phyloP scores from a whole-genome alignment of 1,140 invertebrate species.

The Pachypeltis micranthus region DNA sequence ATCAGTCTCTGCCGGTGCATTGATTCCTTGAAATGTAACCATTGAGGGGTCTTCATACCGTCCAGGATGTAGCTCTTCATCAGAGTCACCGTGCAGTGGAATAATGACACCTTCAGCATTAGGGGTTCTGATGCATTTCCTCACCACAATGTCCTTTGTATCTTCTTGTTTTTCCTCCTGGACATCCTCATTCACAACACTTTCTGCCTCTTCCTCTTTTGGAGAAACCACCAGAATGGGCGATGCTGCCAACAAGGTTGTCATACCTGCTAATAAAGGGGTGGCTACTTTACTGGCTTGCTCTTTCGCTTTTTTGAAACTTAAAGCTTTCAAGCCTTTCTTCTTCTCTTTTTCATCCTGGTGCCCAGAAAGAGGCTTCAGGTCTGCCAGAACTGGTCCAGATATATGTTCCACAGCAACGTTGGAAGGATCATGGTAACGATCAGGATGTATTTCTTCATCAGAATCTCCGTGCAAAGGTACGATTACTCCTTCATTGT shows the following conservation, averaged over 20 bases:
- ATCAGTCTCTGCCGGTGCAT: not conserved
- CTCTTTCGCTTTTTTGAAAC: not conserved
- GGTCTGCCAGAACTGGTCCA: not conserved
- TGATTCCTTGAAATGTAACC: not conserved
- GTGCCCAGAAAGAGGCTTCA: not conserved
- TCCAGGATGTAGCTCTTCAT: not conserved
- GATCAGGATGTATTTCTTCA: conserved; percentile 19
- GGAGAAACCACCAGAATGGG: not conserved
- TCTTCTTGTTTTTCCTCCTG: not conserved
- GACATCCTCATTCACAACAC: not conserved
- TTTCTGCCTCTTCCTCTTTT: not conserved
- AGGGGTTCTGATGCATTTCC: not conserved
- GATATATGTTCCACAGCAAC: not conserved
- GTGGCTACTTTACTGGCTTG: not conserved
- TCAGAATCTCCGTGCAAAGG: conserved; percentile 21
- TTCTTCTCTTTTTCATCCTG: not conserved
- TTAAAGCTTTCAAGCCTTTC: not conserved
- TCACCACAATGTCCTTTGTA: too few species aligned
- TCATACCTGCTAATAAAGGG: not conserved
- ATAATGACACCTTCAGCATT: not conserved
- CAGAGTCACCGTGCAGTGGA: not conserved
- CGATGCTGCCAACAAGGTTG: not conserved
- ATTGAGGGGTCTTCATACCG: not conserved
- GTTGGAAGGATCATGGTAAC: conserved; percentile 4
- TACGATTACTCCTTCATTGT: conserved; percentile 18